Evolutionary conservation across 2,113 vertebrate genomes (phyloP), one percentile per base, ranked within the genome.

Genomic region (Cettia cetti): DNA sequence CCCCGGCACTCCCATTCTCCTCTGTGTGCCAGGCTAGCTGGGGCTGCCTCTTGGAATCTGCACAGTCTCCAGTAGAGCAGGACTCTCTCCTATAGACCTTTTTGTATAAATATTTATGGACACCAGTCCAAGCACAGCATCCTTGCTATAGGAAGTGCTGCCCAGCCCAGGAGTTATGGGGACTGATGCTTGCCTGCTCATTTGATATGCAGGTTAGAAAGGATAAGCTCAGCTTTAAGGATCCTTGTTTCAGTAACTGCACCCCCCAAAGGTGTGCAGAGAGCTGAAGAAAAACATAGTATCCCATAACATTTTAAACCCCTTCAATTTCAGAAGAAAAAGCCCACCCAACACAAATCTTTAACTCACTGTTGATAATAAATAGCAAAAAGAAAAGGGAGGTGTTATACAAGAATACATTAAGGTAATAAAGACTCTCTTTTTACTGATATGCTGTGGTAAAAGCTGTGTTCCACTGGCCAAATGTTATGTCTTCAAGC

Each of bases 121-220:
- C 22, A 11, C 47, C n/a, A 19, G 19, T 27, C 45, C 13, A 52
- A 63, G 31, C 30, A 27, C 47, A 0, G 0, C 3, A 18, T 26
- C 65, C 66, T 37, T 74, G 80, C 42, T 59, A 4, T 0, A 11
- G 15, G 4, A 35, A 56, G 42, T 9, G 54, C 63, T 64, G 84
- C 75, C 47, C 42, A 69, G 68, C 40, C 53, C 27, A 6, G 37
- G 44, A 80, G 44, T 9, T 35, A 44, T 21, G 3, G 4, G 2
- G 2, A 47, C 42, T 17, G 35, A 56, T 0, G 0, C 39, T 10
- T 13, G 20, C 35, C 35, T 28, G 3, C 19, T 37, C 33, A 16
- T 60, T 70, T 0, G 12, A 40, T 35, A 9, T 16, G 19, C 47
- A 40, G 60, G 7, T 45, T 42, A 60, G 45, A 40, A 53, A 57